Evolutionary conservation across 2,113 vertebrate species (phyloP).

Genomic region (Ellobius talpinus): DNA sequence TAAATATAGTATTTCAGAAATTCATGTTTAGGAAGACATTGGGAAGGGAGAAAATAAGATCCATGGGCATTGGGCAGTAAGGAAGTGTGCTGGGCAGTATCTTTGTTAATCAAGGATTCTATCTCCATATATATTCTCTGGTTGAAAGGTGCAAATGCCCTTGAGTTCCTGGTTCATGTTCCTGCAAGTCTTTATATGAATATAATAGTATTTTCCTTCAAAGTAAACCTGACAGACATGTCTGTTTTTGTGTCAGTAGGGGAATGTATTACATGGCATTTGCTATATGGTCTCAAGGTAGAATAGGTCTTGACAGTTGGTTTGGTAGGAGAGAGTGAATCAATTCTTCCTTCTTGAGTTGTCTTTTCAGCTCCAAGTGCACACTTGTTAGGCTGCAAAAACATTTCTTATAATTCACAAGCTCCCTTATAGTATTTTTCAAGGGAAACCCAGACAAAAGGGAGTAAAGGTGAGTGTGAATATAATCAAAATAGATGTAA

Average conservation of each 20-base stretch:
- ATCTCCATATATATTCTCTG: neutral
- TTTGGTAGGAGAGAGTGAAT: neutral
- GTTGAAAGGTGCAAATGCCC: neutral
- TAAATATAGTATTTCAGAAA: neutral
- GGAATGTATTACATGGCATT: neutral
- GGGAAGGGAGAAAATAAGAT: neutral
- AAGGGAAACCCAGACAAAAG: too few relatives aligned
- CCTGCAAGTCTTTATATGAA: neutral
- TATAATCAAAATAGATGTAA: too few relatives aligned
- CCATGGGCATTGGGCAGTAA: neutral
- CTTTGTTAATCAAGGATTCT: neutral
- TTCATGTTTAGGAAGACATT: neutral
- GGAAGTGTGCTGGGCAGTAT: rapidly evolving
- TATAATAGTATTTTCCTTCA: neutral
- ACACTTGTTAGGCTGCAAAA: neutral
- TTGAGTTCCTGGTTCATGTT: neutral
- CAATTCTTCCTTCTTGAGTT: neutral
- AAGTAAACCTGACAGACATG: neutral
- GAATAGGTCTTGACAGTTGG: neutral
- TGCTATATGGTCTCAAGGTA: neutral
- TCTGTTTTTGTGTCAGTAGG: neutral
- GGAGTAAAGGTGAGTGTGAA: too few relatives aligned
- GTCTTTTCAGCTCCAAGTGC: neutral
- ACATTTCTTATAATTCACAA: too few relatives aligned
- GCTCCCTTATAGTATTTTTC: neutral